Conservation (phyloP, 2,888 invertebrate genomes). For the Belgica antarctica region DNA sequence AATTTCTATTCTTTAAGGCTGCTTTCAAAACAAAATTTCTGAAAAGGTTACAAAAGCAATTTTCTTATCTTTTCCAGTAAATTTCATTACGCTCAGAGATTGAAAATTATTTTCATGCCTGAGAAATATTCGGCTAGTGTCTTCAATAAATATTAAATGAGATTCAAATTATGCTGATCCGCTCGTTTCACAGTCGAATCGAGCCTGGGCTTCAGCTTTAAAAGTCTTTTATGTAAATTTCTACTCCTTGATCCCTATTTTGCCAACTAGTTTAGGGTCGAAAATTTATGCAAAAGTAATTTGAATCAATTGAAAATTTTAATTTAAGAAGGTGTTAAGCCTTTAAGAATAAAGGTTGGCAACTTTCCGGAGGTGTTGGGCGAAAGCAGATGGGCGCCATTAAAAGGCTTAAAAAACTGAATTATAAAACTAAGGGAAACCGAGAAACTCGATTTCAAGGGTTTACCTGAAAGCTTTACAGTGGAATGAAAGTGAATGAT, state of each 20-base stretch:
- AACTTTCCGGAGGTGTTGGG: too few relatives aligned
- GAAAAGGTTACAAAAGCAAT: not conserved
- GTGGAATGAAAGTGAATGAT: too few relatives aligned
- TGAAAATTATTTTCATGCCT: not conserved
- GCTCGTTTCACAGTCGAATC: slow-evolving; percentile 11
- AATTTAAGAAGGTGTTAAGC: slow-evolving; percentile 29
- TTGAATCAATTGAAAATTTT: slow-evolving; percentile 19
- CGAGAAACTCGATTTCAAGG: too few relatives aligned
- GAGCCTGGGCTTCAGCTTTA: not conserved
- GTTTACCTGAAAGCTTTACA: too few relatives aligned
- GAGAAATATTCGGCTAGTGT: slow-evolving; percentile 18
- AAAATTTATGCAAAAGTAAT: slow-evolving; percentile 22
- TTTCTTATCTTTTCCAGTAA: not conserved
- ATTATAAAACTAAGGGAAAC: too few relatives aligned
- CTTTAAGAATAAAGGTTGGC: too few relatives aligned
- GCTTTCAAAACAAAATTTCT: not conserved
- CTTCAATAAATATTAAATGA: slow-evolving; percentile 13
- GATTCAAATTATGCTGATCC: slow-evolving; percentile 32
- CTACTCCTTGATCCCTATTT: not conserved
- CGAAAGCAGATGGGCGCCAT: too few relatives aligned
- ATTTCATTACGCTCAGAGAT: not conserved
- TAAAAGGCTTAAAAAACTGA: slow-evolving; percentile 10
- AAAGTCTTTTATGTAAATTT: slow-evolving; percentile 20
- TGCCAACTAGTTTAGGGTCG: not conserved
- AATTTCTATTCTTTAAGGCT: not conserved